phyloP scores from a whole-genome alignment of 2,888 invertebrate genomes.

The Archips crataeganus region DNA sequence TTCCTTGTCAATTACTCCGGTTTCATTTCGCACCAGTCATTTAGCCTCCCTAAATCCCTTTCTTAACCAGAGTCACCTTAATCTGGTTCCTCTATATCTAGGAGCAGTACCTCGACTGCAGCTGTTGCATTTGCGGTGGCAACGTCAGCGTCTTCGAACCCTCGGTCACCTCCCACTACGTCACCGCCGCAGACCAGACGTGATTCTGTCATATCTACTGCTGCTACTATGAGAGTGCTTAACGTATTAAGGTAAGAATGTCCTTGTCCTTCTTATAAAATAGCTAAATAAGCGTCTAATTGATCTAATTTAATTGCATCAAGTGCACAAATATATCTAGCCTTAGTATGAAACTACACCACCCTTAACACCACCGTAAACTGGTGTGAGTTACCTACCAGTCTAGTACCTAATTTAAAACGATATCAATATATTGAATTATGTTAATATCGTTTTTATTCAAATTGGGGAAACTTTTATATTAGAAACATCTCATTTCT shows the following conservation, averaged over 20 bases:
- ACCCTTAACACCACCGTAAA: too few relatives aligned
- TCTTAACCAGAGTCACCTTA: neutral
- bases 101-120: constrained; percentile 94
- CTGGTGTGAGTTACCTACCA: too few relatives aligned
- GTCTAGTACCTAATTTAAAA: too few relatives aligned
- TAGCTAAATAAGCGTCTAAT: neutral
- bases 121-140: constrained; percentile 96
- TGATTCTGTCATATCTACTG: constrained; percentile 94
- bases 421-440: too few relatives aligned
- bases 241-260: constrained; percentile 89
- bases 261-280: neutral
- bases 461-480: too few relatives aligned
- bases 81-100: constrained; percentile 60
- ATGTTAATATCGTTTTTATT: too few relatives aligned
- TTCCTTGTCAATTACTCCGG: neutral
- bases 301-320: too few relatives aligned
- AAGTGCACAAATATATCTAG: too few relatives aligned
- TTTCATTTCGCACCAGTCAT: neutral
- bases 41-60: neutral
- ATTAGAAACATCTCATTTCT: too few relatives aligned
- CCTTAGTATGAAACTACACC: too few relatives aligned
- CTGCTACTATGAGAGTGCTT: constrained; percentile 97
- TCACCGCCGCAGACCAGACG: constrained; percentile 80
- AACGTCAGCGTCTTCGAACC: constrained; percentile 94
- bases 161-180: constrained; percentile 87